Percentiles rank a stretch among this genome's conserved stretches.
These are phyloP conservation scores for Allophyes oxyacanthae DNA, from an alignment of 2,888 invertebrate genomes.

Conservation along the genomic window DNA sequence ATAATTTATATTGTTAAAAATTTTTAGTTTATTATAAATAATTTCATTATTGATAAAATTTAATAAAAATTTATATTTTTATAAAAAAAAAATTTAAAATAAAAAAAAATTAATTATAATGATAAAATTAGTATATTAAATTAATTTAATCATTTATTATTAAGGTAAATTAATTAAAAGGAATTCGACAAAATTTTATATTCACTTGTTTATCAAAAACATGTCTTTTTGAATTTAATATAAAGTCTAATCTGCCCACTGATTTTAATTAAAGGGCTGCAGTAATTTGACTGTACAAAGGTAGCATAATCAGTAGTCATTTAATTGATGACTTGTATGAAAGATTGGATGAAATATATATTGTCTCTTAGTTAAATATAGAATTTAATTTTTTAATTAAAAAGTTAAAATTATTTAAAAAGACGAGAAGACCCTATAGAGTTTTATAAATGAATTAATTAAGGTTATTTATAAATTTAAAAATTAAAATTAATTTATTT, in stretches of 20 bases:
- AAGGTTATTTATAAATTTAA: constrained; percentile 72
- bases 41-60: constrained; percentile 74
- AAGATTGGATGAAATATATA: constrained; percentile 91
- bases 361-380: constrained; percentile 86
- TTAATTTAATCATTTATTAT: constrained; percentile 61
- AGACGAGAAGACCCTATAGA: constrained; percentile 95
- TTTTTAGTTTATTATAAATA: constrained; percentile 85
- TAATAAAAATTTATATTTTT: constrained; percentile 76
- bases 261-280: constrained; percentile 93
- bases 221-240: constrained; percentile 91
- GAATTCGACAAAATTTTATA: constrained; percentile 91
- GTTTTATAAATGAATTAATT: constrained; percentile 87
- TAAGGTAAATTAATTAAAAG: constrained; percentile 83
- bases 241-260: constrained; percentile 93
- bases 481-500: constrained; percentile 67
- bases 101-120: constrained; percentile 82
- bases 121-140: constrained; percentile 89
- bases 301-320: constrained; percentile 94
- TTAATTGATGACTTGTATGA: constrained; percentile 95
- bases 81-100: constrained; percentile 82
- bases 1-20: constrained; percentile 89
- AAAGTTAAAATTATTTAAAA: constrained; percentile 91
- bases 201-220: constrained; percentile 94
- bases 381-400: constrained; percentile 88
- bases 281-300: constrained; percentile 94